Base-by-base conservation (phyloP, 2,888 invertebrate species). In the Chaitophorus viminalis region DNA sequence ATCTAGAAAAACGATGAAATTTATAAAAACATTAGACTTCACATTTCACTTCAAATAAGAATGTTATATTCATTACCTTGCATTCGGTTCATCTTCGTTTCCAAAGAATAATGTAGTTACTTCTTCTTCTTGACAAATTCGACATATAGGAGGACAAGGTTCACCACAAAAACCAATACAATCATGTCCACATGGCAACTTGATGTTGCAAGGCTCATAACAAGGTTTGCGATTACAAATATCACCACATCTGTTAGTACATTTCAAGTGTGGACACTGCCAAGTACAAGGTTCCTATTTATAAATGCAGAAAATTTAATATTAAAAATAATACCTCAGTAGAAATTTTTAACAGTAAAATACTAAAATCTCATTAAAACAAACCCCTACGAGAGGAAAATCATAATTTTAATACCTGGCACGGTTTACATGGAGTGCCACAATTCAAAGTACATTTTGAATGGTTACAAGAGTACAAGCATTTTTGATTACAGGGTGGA, bases 401-500 rank as follows among this genome's bases (percentile, higher is more conserved):
- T 31, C 0, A 36, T 60, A 25, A 29, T 9, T 79, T 54, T 60
- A 39, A 60, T n/a, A 29, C 46, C 60, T 89, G 89, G 89, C 93
- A 93, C 1, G 89, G 89, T 0, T 90, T 91, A 89, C 93, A 93
- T 0, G 91, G 91, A 74, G 91, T 91, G 1, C 92, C 92, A 90
- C 93, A 93, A 74, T 90, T 90, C 82, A 90, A 91, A 1, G 90
- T 90, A 90, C 94, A 94, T 39, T 90, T 91, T n/a, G 92, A 93
- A 90, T 94, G 94, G 33, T 89, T 89, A 90, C 94, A 94, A 76
- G 90, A 90, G 39, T 92, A 92, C 88, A 91, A 91, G 89, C 94
- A 94, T 1, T 89, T 90, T 89, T 91, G 91, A 52, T 91, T 91
- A 91, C 94, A 94, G 3, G 94, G 94, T 82, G 93, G 93, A 89